Evolutionary conservation across 1,140 invertebrate species (phyloP), one percentile per base, ranked within the genome.

Genomic region (Papilio glaucus): DNA sequence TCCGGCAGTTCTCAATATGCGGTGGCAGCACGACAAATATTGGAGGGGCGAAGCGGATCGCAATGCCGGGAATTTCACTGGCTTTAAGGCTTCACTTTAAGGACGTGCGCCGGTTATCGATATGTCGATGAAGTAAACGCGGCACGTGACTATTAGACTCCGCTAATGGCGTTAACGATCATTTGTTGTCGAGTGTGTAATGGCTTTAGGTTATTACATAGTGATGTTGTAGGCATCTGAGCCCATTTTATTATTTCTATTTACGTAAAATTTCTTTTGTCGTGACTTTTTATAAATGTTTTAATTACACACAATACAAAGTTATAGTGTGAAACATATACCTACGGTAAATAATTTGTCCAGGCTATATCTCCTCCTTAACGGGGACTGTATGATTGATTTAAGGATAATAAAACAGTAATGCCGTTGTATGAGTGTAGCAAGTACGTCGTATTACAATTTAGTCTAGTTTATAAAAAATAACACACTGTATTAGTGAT

Each of bases 1-100:
- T 85, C 79, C 82, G 76, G 49, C 71, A 24, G 65, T 70, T 77
- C 79, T 85, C 80, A 85, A 85, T 86, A 86, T 85, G 82, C 84
- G 80, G 82, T 72, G 77, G 61, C 53, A 45, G 65, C 42, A 77
- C 80, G 83, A 79, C 83, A 85, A 86, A 86, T 85, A 86, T 83
- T 75, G 80, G 76, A 80, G 78, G 57, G 63, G 63, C 71, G 72
- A 57, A 53, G 72, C 71, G 62, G 77, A 75, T 72, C 75, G 77
- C 73, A 78, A 82, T 83, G 80, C 75, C 33, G 9, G 81, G 84
- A 83, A 83, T 83, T 76, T 77, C 76, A 78, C 73, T 71, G 75
- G 77, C 73, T 78, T 74, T 74, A 69, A 76, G 61, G 61, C 69
- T 61, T 72, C 69, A 60, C 41, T 60, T 26, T 76, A 76, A 72